phyloP scores from a whole-genome alignment of 2,888 invertebrate species.

The Brachypterus glaber region DNA sequence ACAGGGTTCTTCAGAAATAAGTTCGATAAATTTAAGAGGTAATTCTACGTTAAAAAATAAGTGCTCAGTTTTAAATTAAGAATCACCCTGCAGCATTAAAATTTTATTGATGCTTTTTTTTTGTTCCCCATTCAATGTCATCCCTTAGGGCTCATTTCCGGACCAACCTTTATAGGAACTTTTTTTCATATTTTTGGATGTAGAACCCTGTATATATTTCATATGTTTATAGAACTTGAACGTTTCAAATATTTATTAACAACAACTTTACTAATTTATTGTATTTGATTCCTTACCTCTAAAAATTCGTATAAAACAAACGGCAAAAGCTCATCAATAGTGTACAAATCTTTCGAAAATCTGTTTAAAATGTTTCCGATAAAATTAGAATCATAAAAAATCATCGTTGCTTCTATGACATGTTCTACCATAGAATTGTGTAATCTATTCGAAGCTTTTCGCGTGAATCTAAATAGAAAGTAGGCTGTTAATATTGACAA shows the following conservation, averaged over 20 bases:
- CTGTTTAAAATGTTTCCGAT: constrained; percentile 32
- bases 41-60: no score
- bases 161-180: no score
- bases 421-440: constrained; percentile 28
- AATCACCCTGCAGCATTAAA: no score
- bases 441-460: constrained; percentile 23
- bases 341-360: constrained; percentile 30
- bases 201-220: no score
- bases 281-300: constrained; percentile 7
- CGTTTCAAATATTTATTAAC: not conserved
- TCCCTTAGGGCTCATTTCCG: no score
- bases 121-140: no score
- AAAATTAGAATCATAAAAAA: constrained; percentile 30
- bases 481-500: not conserved
- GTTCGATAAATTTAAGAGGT: no score
- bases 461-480: not conserved
- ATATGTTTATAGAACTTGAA: no score
- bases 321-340: constrained; percentile 29
- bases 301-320: constrained; percentile 17
- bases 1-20: no score
- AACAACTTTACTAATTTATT: not conserved
- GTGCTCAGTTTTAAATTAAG: no score
- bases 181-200: no score
- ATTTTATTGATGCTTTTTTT: no score
- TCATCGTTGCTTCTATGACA: constrained; percentile 27